Base-by-base conservation (phyloP, 2,888 invertebrate genomes). In the Harmothoe impar region DNA sequence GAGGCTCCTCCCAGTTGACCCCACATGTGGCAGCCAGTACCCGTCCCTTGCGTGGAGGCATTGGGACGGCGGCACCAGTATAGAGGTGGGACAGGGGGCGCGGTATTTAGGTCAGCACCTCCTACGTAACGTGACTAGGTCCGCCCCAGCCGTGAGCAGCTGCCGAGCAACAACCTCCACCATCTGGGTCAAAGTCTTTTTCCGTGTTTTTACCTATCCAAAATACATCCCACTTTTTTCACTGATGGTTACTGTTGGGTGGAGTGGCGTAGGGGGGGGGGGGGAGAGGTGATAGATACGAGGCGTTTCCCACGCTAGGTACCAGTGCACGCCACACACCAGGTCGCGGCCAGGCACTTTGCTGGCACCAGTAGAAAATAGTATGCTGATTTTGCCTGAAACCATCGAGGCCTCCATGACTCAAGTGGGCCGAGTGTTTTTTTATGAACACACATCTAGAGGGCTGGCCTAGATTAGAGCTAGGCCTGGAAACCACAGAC, bases 91-190 rank as follows among this genome's bases (percentile, higher is more conserved):
- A 25, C 1, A n/a, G 72, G 29, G 72, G 72, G 72, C 72, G 29
- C 31, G 72, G 72, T 72, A 72, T 72, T 72, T 72, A 72, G 72
- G 72, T 25, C 72, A 29, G 29, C 72, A n/a, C 72, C 25, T 29
- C 72, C 72, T 25, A n/a, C 31, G 29, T 62, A 62, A n/a, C 72
- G 15, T 72, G 23, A 62, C 62, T 62, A 62, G 23, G 62, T 5
- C 62, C 62, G 72, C 62, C 62, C 20, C 62, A 62, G 62, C 43
- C 62, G n/a, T 62, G 62, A 62, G 62, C 62, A 62, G 62, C 62
- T 62, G 23, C 62, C n/a, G 23, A 62, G 23, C 62, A 62, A 62
- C 23, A 62, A 72, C 72, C 3, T 62, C n/a, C 72, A 72, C n/a
- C 72, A 72, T 29, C 72, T 72, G 31, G 72, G 72, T 72, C 72